These are phyloP conservation scores for Gnathonemus echidnorhynchus DNA, from an alignment of 2,113 vertebrate species.

Conservation along the genomic window DNA sequence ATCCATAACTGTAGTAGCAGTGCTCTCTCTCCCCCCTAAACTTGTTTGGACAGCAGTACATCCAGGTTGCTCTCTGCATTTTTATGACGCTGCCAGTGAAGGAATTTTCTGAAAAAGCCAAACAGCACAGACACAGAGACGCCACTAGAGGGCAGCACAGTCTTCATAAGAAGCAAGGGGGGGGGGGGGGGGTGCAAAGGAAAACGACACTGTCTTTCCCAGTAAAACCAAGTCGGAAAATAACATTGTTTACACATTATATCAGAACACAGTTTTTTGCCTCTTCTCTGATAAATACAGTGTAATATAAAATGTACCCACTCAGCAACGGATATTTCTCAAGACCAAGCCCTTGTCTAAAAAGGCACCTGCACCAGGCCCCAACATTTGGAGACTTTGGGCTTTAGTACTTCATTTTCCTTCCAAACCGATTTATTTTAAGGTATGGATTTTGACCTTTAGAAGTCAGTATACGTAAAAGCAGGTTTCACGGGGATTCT, in stretches of 20 bases:
- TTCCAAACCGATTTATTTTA: neutral
- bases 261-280: neutral
- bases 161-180: neutral
- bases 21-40: neutral
- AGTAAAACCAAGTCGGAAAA: neutral
- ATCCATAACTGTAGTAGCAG: neutral
- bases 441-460: neutral
- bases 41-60: neutral
- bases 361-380: neutral
- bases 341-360: neutral
- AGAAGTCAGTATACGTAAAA: neutral
- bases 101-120: neutral
- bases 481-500: neutral
- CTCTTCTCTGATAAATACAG: neutral
- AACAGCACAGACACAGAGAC: neutral
- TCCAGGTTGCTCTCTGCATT: neutral
- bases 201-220: neutral
- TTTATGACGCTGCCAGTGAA: neutral
- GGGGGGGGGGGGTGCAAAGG: neutral
- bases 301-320: neutral
- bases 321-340: neutral
- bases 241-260: neutral
- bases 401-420: neutral
- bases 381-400: neutral
- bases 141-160: neutral